A percentile compares a stretch with the other conserved stretches of the same genome.
phyloP scores from a whole-genome alignment of 2,888 invertebrate genomes.

The Oegoconia quadripuncta region DNA sequence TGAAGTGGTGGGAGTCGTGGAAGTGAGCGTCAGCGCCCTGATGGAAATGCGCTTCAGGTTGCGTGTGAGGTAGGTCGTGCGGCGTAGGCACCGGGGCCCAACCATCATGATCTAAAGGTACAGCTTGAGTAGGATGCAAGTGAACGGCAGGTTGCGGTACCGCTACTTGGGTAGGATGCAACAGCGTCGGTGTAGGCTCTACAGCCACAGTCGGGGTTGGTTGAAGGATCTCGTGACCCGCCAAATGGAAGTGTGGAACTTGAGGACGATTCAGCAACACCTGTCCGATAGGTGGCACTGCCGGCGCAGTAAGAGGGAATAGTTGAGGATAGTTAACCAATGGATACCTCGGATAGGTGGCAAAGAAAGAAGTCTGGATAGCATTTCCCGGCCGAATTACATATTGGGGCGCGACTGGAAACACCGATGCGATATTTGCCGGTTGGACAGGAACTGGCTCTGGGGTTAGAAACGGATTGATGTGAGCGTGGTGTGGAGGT shows the following conservation, averaged over 20 bases:
- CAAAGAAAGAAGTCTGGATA: slow-evolving; percentile 64
- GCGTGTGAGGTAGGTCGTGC: slow-evolving; percentile 27
- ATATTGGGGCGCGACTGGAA: slow-evolving; percentile 39
- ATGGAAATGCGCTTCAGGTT: slow-evolving; percentile 12
- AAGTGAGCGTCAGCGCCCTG: slow-evolving; percentile 17
- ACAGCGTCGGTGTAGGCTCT: slow-evolving; percentile 32
- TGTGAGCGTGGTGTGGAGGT: slow-evolving; percentile 40
- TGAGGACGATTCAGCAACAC: slow-evolving; percentile 49
- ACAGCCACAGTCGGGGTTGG: slow-evolving; percentile 26
- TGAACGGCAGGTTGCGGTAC: slow-evolving; percentile 27
- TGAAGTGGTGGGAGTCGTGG: slow-evolving; percentile 46
- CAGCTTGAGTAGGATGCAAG: slow-evolving; percentile 31
- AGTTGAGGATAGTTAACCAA: slow-evolving; percentile 52
- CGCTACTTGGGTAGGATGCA: slow-evolving; percentile 27
- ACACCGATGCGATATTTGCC: slow-evolving; percentile 36
- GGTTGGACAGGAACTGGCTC: slow-evolving; percentile 40
- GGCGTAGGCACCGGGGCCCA: slow-evolving; percentile 64
- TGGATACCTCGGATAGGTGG: slow-evolving; percentile 67
- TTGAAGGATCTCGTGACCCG: slow-evolving; percentile 31
- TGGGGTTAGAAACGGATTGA: slow-evolving; percentile 42
- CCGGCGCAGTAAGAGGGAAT: slow-evolving; percentile 30
- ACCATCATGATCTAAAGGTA: slow-evolving; percentile 55
- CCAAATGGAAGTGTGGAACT: slow-evolving; percentile 40
- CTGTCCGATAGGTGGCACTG: slow-evolving; percentile 25
- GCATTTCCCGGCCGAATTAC: slow-evolving; percentile 66